Percentiles rank a stretch among this genome's conserved stretches.
phyloP scores from a whole-genome alignment of 2,888 invertebrate genomes.

The Crepidodera aurea region DNA sequence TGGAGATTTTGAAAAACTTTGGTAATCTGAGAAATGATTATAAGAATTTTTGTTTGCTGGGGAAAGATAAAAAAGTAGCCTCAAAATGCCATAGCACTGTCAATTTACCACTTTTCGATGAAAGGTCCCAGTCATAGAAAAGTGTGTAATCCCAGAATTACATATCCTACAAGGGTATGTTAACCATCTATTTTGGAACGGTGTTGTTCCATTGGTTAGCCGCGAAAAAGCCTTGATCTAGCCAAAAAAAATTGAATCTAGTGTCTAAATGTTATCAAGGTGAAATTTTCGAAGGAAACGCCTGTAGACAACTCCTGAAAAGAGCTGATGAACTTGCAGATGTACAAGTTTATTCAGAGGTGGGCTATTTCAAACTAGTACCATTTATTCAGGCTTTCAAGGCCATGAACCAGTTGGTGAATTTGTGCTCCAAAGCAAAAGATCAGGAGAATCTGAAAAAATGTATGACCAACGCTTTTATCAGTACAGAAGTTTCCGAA shows the following conservation, averaged over 20 bases:
- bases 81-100: neutral
- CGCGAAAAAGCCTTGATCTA: no score
- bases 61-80: neutral
- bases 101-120: neutral
- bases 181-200: neutral
- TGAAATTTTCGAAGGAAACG: no score
- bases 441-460: neutral
- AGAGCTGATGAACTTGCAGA: no score
- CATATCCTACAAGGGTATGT: neutral
- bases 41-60: neutral
- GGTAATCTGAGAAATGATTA: neutral
- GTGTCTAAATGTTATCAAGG: no score
- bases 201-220: neutral
- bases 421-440: neutral
- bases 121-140: neutral
- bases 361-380: no score
- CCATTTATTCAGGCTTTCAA: no score
- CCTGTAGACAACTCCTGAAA: no score
- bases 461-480: no score
- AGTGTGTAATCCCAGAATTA: neutral
- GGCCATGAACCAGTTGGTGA: neutral
- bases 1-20: no score
- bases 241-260: neutral
- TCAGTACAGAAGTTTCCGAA: neutral
- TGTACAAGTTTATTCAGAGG: no score